Conservation (phyloP, 2,888 invertebrate genomes). For the Parnassius glacialis region DNA sequence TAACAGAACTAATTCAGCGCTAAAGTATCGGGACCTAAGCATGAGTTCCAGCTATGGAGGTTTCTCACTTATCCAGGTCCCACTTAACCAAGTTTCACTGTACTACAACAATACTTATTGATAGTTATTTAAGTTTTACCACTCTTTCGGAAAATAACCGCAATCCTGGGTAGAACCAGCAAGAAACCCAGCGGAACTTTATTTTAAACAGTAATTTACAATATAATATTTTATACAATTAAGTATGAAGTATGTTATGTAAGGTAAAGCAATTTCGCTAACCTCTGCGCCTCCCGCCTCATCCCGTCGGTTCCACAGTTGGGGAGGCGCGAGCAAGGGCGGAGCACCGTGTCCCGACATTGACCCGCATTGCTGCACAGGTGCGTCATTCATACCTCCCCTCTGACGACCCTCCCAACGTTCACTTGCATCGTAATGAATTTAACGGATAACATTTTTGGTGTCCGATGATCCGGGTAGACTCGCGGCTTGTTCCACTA, state of each 20-base stretch:
- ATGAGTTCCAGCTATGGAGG: no score
- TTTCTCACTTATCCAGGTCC: no score
- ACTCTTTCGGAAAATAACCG: no score
- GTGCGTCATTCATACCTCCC: conserved; percentile 31
- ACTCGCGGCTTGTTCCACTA: not conserved
- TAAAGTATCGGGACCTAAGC: no score
- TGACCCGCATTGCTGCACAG: conserved; percentile 30
- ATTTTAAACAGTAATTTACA: no score
- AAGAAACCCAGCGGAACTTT: no score
- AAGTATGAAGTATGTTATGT: not conserved
- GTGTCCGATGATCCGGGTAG: not conserved
- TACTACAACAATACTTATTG: no score
- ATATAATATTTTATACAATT: no score
- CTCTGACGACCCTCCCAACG: not conserved
- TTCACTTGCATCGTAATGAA: conserved; percentile 13
- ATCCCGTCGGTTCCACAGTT: conserved; percentile 4
- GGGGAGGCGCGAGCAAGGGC: conserved; percentile 12
- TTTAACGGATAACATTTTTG: not conserved
- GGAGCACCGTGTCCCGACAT: conserved; percentile 28
- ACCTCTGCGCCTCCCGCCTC: conserved; percentile 17
- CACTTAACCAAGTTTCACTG: no score
- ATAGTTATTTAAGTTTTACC: no score
- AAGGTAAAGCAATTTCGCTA: conserved; percentile 26
- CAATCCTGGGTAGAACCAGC: no score
- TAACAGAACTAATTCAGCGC: no score